Conservation (phyloP, 2,113 vertebrate genomes). For the Brienomyrus brachyistius region DNA sequence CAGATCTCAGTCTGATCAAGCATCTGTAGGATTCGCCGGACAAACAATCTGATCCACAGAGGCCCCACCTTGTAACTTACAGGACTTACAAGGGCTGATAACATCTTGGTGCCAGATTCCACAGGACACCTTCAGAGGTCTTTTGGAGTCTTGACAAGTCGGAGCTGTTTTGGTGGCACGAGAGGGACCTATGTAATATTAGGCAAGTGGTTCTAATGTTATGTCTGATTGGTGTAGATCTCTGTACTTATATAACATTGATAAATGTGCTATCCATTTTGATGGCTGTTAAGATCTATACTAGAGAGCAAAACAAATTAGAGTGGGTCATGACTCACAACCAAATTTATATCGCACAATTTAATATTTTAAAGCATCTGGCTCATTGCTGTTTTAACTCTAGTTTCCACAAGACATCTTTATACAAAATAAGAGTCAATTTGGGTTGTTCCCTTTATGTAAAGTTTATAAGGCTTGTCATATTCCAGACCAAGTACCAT, state of each 20-base stretch:
- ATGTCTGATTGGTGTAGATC: not conserved
- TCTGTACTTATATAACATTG: not conserved
- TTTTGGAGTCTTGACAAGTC: not conserved
- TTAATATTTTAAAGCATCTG: not conserved
- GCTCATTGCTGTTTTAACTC: not conserved
- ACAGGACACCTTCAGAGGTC: no score
- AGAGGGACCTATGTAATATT: not conserved
- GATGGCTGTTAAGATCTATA: not conserved
- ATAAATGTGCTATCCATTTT: not conserved
- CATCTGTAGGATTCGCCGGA: no score
- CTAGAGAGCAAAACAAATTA: not conserved
- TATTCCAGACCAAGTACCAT: not conserved
- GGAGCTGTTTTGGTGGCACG: not conserved
- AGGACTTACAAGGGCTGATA: no score
- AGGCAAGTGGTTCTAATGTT: not conserved
- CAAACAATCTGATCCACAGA: no score
- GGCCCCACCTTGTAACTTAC: no score
- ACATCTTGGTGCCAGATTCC: no score
- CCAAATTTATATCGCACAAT: not conserved
- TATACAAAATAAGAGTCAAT: not conserved
- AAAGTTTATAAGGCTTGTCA: not conserved
- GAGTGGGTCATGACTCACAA: not conserved
- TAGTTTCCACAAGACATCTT: not conserved
- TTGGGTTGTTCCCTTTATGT: not conserved
- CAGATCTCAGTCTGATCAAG: not conserved